Conservation (phyloP, 2,888 invertebrate genomes). For the Chesias legatella region DNA sequence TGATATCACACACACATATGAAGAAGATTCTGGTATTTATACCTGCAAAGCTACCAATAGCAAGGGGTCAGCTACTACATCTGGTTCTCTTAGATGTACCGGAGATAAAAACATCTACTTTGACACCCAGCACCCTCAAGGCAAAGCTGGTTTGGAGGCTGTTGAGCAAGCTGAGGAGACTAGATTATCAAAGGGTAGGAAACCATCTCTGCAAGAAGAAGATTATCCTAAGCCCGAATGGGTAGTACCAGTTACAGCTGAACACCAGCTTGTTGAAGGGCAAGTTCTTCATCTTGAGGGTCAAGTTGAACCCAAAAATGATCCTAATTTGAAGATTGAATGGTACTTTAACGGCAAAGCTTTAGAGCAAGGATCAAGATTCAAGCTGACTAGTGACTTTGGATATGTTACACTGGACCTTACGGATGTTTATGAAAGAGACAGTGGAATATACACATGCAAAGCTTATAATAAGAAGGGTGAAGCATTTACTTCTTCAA, state of each 20-base stretch:
- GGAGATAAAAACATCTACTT: conserved; percentile 89
- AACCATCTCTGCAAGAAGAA: conserved; percentile 85
- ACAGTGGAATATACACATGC: conserved; percentile 96
- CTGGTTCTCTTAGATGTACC: conserved; percentile 92
- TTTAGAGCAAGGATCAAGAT: conserved; percentile 92
- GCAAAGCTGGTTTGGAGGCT: conserved; percentile 92
- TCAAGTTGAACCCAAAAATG: conserved; percentile 95
- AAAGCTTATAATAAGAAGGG: conserved; percentile 93
- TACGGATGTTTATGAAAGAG: conserved; percentile 94
- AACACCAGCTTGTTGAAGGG: conserved; percentile 89
- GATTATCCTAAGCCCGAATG: conserved; percentile 92
- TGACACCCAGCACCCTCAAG: conserved; percentile 97
- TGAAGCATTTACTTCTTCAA: conserved; percentile 95
- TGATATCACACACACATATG: conserved; percentile 92
- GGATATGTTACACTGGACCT: conserved; percentile 97
- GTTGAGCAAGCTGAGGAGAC: conserved; percentile 94
- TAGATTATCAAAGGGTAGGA: conserved; percentile 85
- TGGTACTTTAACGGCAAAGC: conserved; percentile 97
- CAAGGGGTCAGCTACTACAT: conserved; percentile 93
- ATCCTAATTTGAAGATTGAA: conserved; percentile 93
- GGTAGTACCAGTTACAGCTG: conserved; percentile 89
- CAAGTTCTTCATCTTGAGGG: conserved; percentile 95
- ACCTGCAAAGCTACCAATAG: conserved; percentile 94
- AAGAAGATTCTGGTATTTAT: conserved; percentile 95
- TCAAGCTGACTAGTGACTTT: conserved; percentile 96